Evolutionary conservation across 92 coral and sea anemone species (phyloP).

Genomic region (Diadumene lineata): DNA sequence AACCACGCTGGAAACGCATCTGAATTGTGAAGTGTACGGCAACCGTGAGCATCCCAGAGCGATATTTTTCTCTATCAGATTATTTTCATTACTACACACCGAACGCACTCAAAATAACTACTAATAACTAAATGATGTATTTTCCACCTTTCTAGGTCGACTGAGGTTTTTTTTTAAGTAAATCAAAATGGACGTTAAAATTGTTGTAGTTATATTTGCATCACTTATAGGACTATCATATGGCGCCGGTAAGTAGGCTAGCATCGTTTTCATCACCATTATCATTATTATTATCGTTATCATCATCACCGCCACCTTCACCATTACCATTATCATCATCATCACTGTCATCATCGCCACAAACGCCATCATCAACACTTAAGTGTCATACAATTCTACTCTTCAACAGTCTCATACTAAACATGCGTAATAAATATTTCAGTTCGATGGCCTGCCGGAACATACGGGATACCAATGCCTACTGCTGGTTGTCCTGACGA

Average conservation of each 20-base stretch:
- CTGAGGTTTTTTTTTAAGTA: neutral
- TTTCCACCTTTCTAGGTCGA: neutral
- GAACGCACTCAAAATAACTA: no score
- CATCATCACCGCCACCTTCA: neutral
- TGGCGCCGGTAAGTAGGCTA: constrained; percentile 6
- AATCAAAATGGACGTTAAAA: constrained; percentile 15
- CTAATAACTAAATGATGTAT: no score
- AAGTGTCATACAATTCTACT: neutral
- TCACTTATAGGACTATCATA: constrained; percentile 11
- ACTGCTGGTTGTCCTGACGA: constrained; percentile 89
- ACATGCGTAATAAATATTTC: neutral
- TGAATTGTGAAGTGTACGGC: no score
- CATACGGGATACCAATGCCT: constrained; percentile 97
- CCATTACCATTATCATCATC: neutral
- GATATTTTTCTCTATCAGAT: no score
- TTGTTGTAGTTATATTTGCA: neutral
- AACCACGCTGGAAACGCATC: no score
- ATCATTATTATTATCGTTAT: neutral
- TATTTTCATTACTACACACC: no score
- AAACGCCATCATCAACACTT: neutral
- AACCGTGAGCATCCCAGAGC: no score
- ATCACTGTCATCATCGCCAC: neutral
- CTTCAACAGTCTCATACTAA: neutral
- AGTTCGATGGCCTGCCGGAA: constrained; percentile 98
- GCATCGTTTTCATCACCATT: neutral